phyloP scores from a whole-genome alignment of 2,888 invertebrate species.

The Plusia festucae region DNA sequence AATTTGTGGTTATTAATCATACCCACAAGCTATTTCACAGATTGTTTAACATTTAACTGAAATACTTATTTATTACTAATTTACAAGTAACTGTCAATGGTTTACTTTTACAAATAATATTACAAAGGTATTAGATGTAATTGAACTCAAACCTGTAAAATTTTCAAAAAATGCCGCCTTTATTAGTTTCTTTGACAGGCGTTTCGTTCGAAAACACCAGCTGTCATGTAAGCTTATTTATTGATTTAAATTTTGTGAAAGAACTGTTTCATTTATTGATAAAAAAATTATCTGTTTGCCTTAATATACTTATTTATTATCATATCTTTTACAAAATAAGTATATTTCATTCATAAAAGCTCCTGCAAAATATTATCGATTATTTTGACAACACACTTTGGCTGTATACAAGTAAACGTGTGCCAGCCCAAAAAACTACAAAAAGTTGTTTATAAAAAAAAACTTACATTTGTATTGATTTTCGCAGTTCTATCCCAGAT shows the following conservation, averaged over 20 bases:
- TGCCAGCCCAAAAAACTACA: conserved; percentile 61
- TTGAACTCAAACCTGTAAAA: neutral
- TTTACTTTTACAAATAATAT: too few relatives aligned
- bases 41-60: too few relatives aligned
- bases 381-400: conserved; percentile 30
- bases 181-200: conserved; percentile 13
- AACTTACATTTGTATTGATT: conserved; percentile 84
- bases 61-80: too few relatives aligned
- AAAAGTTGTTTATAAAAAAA: conserved; percentile 80
- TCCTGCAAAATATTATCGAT: neutral
- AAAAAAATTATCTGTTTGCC: neutral
- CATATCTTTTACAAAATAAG: neutral
- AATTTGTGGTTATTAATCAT: too few relatives aligned
- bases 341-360: neutral
- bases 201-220: conserved; percentile 30
- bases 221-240: conserved; percentile 6
- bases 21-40: too few relatives aligned
- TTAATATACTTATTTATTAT: neutral
- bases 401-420: conserved; percentile 55
- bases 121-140: too few relatives aligned
- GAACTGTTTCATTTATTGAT: neutral
- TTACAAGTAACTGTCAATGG: too few relatives aligned
- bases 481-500: conserved; percentile 74
- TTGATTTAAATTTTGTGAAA: neutral
- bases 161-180: conserved; percentile 37